Percentiles rank a stretch among this genome's conserved stretches.
Evolutionary conservation across 2,888 invertebrate species (phyloP).

Genomic region (Pyrocoelia pectoralis): DNA sequence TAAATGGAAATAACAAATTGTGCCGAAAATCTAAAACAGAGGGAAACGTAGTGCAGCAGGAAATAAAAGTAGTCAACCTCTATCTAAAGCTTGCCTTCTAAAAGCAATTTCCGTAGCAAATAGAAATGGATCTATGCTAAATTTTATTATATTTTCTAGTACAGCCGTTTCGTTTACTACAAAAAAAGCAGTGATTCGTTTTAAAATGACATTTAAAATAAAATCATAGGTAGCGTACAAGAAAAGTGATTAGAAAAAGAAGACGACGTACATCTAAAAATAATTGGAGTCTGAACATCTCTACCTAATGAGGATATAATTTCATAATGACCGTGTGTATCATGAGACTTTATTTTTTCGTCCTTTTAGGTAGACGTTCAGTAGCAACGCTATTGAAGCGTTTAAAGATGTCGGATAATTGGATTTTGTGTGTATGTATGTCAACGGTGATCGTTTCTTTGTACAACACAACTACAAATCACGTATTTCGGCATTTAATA

Average conservation of each 20-base stretch:
- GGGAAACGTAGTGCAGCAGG: too few relatives aligned
- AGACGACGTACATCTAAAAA: slow-evolving; percentile 23
- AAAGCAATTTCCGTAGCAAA: too few relatives aligned
- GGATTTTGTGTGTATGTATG: slow-evolving; percentile 17
- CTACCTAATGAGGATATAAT: slow-evolving; percentile 34
- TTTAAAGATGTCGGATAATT: slow-evolving; percentile 22
- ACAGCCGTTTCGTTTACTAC: too few relatives aligned
- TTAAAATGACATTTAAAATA: slow-evolving; percentile 2
- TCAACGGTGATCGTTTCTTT: background rate
- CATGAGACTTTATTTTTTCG: slow-evolving; percentile 30
- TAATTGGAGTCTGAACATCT: slow-evolving; percentile 32
- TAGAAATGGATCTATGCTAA: too few relatives aligned
- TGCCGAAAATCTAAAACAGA: too few relatives aligned
- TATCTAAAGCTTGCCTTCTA: too few relatives aligned
- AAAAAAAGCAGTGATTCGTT: background rate
- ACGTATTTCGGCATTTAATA: background rate
- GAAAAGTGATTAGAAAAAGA: slow-evolving; percentile 7
- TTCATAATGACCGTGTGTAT: slow-evolving; percentile 29
- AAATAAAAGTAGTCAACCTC: too few relatives aligned
- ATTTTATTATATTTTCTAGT: too few relatives aligned
- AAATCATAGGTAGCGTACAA: background rate
- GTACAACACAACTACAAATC: background rate
- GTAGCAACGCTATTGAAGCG: slow-evolving; percentile 26
- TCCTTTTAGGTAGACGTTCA: slow-evolving; percentile 18
- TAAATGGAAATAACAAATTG: background rate